Base-by-base conservation (phyloP, 1,140 invertebrate genomes). In the Drosophila dunni region DNA sequence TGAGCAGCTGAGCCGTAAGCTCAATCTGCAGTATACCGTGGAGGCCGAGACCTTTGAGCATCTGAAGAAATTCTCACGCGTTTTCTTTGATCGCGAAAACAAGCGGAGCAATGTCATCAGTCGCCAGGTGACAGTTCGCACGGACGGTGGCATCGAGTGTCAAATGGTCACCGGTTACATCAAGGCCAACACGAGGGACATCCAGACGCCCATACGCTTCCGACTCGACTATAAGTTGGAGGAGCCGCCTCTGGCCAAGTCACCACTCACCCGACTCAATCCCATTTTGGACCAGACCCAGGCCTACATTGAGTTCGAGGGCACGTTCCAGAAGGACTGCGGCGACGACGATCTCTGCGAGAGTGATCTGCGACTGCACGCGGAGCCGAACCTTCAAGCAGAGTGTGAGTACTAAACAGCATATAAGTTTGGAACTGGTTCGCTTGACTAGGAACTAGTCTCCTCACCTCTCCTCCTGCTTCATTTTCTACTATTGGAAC, bases 271-370 rank as follows among this genome's bases (percentile, higher is more conserved):
- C 63, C 94, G 95, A 42, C 97, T 96, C 77, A 92, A 92, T 75
- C 97, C 98, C 0, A 98, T 98, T 57, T 92, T 98, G 10, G 98
- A 98, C 93, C 96, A 97, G 75, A 96, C 97, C 70, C 95, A 96
- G 90, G 97, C 97, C 0, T 95, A 95, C 8, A 95, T 95, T 76
- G 93, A 95, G 4, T 98, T 98, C 81, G 94, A 96, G 82, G 97
- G 96, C 2, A 96, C 95, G 20, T 98, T 99, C 93, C 95, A 97
- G 58, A 98, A 98, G 93, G 97, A 99, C 86, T 99, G 98, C 91
- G 98, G 97, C 7, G 93, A 94, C 0, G 97, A 99, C 90, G 97
- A 98, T 81, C 94, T 97, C 20, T 99, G 98, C 91, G 95, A 97
- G 79, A 98, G 97, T 91, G 94, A 98, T 86, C 92, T 99, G n/a